Base-by-base conservation (phyloP, 2,797 vertebrate species). In the Gymnothorax reevesii region DNA sequence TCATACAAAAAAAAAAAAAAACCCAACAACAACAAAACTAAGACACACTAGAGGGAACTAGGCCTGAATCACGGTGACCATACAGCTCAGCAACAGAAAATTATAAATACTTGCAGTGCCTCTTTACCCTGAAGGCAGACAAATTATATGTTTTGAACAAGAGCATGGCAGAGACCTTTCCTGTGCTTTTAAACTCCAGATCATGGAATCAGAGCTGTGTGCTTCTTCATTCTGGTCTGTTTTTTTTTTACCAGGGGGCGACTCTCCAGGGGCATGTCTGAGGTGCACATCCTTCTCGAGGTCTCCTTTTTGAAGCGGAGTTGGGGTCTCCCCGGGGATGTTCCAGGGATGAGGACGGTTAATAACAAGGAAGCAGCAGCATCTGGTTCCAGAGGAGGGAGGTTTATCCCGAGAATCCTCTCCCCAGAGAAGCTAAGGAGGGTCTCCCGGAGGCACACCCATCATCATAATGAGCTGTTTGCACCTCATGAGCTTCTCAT, bases 401-500 rank as follows among this genome's bases (percentile, higher is more conserved):
- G 71, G 75, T 20, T 79, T 79, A 79, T 42, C 75, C 42, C 2
- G 12, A 22, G 49, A 0, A 7, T 7, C 75, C 7, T 22, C 77
- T 22, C 3, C 52, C 77, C 77, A 49, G 12, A 22, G n/a, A 49
- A 52, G 17, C 22, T 10, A 55, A 54, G 52, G 49, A 12, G 9
- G 55, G 77, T 55, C 77, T 80, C 77, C 49, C 22, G n/a, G 77
- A 2, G 52, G 20, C 77, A 55, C 77, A 55, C 77, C 77, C 12
- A 25, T 80, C 77, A 80, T n/a, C 77, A n/a, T 80, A 80, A 80
- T 55, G 77, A 80, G 52, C 77, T 22, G 52, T 55, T 80, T 54
- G 49, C 8, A 15, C 20, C 77, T 54, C 4, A 17, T 22, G 42
- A 8, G 75, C 42, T 22, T 79, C 42, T 80, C 77, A 80, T 80